These are phyloP conservation scores for Apodemus sylvaticus DNA, from an alignment of 2,113 vertebrate genomes.

Conservation along the genomic window DNA sequence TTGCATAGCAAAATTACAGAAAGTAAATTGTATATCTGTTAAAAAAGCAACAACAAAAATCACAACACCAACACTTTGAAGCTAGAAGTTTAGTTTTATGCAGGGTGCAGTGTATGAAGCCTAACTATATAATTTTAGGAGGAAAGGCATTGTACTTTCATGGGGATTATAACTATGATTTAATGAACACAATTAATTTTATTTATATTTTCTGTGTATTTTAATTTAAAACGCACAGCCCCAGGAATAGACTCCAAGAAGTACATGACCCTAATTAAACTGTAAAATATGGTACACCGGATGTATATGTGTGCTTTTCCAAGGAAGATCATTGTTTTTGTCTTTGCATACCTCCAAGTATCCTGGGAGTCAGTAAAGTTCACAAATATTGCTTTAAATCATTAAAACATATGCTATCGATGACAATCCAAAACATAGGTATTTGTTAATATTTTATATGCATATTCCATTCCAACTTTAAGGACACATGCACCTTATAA, in stretches of 20 bases:
- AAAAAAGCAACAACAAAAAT: not conserved
- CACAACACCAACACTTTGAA: not conserved
- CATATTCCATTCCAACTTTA: not conserved
- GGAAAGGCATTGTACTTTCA: not conserved
- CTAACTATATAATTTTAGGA: not conserved
- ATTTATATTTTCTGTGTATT: slow-evolving; percentile 24
- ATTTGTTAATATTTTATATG: not conserved
- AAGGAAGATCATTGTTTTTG: not conserved
- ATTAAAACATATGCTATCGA: not conserved
- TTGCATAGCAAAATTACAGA: not conserved
- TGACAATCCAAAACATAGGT: not conserved
- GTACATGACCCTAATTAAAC: not conserved
- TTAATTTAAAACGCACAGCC: not conserved
- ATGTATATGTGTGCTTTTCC: not conserved
- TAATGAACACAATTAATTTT: slow-evolving; percentile 52
- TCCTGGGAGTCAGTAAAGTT: not conserved
- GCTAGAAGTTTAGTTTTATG: not conserved
- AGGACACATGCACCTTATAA: accelerated
- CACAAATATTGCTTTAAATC: not conserved
- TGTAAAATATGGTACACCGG: not conserved
- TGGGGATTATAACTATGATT: slow-evolving; percentile 33
- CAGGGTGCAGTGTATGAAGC: not conserved
- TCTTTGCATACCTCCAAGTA: not conserved
- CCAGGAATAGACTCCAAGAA: not conserved
- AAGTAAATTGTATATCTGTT: not conserved